Conservation (phyloP, 2,888 invertebrate genomes). For the Calameuta pallipes region DNA sequence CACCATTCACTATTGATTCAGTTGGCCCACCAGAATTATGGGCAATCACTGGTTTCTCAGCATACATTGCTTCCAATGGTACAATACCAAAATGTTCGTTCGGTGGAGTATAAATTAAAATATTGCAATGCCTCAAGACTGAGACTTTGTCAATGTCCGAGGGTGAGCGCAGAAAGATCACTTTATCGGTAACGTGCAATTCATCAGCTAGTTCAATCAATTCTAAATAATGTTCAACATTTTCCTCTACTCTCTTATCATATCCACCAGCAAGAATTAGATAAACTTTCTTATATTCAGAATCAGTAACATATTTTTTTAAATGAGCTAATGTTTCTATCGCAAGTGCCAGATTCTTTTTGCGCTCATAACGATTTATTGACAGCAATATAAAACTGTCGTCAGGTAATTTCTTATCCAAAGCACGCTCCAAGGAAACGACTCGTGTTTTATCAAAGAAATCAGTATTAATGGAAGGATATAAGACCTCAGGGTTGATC, state of each 20-base stretch:
- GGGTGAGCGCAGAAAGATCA: slow-evolving; percentile 89
- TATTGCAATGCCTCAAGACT: slow-evolving; percentile 80
- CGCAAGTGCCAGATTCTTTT: slow-evolving; percentile 93
- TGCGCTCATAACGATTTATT: slow-evolving; percentile 96
- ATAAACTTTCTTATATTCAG: slow-evolving; percentile 77
- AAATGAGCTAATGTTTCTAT: slow-evolving; percentile 82
- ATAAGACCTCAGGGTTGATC: slow-evolving; percentile 83
- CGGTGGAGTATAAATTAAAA: slow-evolving; percentile 93
- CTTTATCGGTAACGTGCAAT: slow-evolving; percentile 76
- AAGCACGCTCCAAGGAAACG: slow-evolving; percentile 66
- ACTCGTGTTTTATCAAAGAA: slow-evolving; percentile 73
- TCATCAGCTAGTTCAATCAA: slow-evolving; percentile 75
- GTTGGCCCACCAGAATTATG: slow-evolving; percentile 95
- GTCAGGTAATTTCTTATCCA: slow-evolving; percentile 66
- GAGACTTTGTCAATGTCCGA: slow-evolving; percentile 86
- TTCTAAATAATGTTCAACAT: slow-evolving; percentile 86
- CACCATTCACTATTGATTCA: slow-evolving; percentile 86
- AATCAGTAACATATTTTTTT: slow-evolving; percentile 68
- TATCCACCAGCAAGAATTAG: slow-evolving; percentile 97
- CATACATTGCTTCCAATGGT: slow-evolving; percentile 98
- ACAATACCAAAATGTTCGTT: slow-evolving; percentile 99
- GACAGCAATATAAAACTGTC: slow-evolving; percentile 82
- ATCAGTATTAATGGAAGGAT: slow-evolving; percentile 92
- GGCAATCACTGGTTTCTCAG: slow-evolving; percentile 92
- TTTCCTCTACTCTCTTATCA: slow-evolving; percentile 88